Percentiles rank a stretch among this genome's conserved stretches.
These are phyloP conservation scores for Ceratosolen solmsi DNA, from an alignment of 1,140 invertebrate species.

Conservation along the genomic window DNA sequence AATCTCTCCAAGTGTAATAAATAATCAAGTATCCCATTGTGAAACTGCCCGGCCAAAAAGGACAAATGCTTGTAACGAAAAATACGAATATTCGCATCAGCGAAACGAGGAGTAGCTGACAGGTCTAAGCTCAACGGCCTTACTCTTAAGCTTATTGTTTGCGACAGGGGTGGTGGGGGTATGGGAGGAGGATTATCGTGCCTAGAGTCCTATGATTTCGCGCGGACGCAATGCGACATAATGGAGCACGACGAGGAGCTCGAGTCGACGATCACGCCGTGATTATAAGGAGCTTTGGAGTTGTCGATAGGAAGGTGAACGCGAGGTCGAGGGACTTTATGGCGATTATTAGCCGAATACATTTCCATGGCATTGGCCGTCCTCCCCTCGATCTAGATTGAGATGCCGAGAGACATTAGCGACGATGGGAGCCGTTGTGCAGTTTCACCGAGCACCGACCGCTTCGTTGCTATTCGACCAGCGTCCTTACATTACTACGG, in stretches of 20 bases:
- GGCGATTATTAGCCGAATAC: constrained; percentile 38
- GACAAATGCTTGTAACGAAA: too few relatives aligned
- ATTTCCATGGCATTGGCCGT: constrained; percentile 34
- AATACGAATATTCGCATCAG: too few relatives aligned
- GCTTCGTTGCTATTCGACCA: too few relatives aligned
- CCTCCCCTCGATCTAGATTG: background rate
- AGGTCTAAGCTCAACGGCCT: background rate
- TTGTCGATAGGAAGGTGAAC: background rate
- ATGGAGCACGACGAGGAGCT: constrained; percentile 45
- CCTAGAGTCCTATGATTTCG: too few relatives aligned
- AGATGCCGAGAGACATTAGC: background rate
- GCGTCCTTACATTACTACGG: too few relatives aligned
- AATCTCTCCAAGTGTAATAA: background rate
- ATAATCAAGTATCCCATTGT: too few relatives aligned
- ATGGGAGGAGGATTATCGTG: background rate
- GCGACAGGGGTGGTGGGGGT: background rate
- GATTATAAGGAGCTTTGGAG: constrained; percentile 51
- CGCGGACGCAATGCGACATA: constrained; percentile 51
- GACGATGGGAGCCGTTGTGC: background rate
- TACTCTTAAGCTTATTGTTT: background rate
- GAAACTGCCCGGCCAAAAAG: too few relatives aligned
- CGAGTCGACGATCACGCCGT: constrained; percentile 49
- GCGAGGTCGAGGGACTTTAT: background rate
- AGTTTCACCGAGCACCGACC: background rate
- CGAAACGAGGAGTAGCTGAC: too few relatives aligned